A percentile compares a stretch with the other conserved stretches of the same genome.
These are phyloP conservation scores for Recurvirostra avosetta DNA, from an alignment of 2,113 vertebrate genomes.

Conservation along the genomic window DNA sequence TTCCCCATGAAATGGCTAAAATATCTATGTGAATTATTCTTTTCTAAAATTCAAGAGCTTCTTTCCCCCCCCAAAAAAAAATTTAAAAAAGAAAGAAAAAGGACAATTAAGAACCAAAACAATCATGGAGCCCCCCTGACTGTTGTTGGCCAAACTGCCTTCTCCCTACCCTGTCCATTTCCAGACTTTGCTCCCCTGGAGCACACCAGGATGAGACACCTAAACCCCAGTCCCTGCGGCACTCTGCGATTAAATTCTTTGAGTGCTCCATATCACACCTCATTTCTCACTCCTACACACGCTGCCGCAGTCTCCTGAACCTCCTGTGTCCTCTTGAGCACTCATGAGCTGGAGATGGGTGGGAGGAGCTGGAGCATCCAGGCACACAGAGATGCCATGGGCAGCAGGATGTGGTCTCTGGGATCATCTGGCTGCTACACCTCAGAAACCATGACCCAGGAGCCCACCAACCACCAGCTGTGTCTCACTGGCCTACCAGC, in stretches of 20 bases:
- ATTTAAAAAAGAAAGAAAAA: not conserved
- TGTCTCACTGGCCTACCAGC: not conserved
- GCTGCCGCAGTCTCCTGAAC: not conserved
- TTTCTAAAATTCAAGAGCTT: not conserved
- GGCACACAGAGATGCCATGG: not conserved
- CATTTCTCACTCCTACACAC: not conserved
- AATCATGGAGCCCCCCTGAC: not conserved
- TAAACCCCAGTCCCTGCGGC: not conserved
- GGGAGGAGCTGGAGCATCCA: not conserved
- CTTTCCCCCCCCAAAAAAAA: not conserved
- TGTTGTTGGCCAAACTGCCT: not conserved
- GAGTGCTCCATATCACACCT: not conserved
- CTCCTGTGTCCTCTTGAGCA: not conserved
- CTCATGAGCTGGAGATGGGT: not conserved
- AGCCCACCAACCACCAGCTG: not conserved
- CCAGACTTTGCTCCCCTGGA: not conserved
- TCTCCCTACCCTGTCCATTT: not conserved
- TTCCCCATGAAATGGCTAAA: not conserved
- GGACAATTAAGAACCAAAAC: not conserved
- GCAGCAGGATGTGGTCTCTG: not conserved
- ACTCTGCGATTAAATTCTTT: not conserved
- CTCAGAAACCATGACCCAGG: not conserved
- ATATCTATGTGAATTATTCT: not conserved
- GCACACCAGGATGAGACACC: not conserved
- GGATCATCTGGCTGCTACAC: not conserved